A percentile compares a stretch with the other conserved stretches of the same genome.
Evolutionary conservation across 1,140 invertebrate genomes (phyloP).

Genomic region (Diachasmimorpha longicaudata): DNA sequence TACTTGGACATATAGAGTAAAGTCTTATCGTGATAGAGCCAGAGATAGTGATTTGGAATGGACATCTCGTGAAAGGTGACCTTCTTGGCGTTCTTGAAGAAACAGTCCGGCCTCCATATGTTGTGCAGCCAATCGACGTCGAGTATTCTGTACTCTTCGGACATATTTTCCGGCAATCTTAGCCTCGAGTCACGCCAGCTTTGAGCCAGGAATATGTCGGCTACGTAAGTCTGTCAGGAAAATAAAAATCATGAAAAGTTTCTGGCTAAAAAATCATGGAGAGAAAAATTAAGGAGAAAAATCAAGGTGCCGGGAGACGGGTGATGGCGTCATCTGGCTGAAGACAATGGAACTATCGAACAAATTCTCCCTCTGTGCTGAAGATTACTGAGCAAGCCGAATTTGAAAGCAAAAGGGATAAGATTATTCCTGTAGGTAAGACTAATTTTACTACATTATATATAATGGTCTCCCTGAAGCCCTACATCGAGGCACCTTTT

Average conservation of each 20-base stretch:
- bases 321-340: too few relatives aligned
- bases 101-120: constrained; percentile 91
- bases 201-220: constrained; percentile 90
- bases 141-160: constrained; percentile 86
- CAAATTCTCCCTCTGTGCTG: too few relatives aligned
- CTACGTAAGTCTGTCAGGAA: constrained; percentile 83
- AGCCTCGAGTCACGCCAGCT: constrained; percentile 88
- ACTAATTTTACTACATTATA: too few relatives aligned
- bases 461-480: too few relatives aligned
- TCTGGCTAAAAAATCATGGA: not conserved
- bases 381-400: too few relatives aligned
- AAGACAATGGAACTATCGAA: too few relatives aligned
- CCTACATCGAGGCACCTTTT: too few relatives aligned
- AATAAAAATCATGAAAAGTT: not conserved
- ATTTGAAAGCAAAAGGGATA: too few relatives aligned
- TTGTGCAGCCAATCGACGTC: constrained; percentile 90
- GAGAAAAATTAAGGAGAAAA: not conserved
- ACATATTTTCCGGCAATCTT: constrained; percentile 88
- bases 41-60: constrained; percentile 91
- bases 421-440: too few relatives aligned
- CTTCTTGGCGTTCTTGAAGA: constrained; percentile 93
- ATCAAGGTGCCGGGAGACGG: too few relatives aligned
- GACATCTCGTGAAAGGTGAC: constrained; percentile 95
- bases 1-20: constrained; percentile 91
- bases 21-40: constrained; percentile 90